A percentile compares a stretch with the other conserved stretches of the same genome.
Evolutionary conservation across 2,888 invertebrate genomes (phyloP).

Genomic region (Tiliacea aurago): DNA sequence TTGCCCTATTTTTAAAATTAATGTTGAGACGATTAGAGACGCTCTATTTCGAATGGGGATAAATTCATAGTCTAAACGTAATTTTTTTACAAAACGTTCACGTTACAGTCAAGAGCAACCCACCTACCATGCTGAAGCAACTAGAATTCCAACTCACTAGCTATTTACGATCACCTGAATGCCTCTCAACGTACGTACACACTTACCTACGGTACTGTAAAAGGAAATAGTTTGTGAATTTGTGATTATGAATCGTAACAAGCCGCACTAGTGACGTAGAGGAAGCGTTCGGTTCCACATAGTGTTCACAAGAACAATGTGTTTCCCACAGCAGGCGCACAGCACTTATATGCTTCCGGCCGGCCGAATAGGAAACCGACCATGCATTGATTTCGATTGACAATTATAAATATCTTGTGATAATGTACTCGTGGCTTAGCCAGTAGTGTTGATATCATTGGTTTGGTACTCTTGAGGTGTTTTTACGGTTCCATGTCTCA

Average conservation of each 20-base stretch:
- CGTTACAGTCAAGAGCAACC: background rate
- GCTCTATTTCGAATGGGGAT: background rate
- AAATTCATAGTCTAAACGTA: background rate
- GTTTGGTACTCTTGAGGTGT: background rate
- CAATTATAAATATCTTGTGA: constrained; percentile 65
- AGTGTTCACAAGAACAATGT: constrained; percentile 74
- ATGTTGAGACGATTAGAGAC: no score
- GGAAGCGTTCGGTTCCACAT: constrained; percentile 75
- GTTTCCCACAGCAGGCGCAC: constrained; percentile 73
- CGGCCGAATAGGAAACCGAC: constrained; percentile 55
- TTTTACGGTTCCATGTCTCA: background rate
- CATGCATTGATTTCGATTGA: constrained; percentile 55
- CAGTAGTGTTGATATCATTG: background rate
- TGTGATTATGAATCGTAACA: constrained; percentile 61
- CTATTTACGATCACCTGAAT: constrained; percentile 46
- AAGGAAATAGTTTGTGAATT: constrained; percentile 60
- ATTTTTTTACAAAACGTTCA: background rate
- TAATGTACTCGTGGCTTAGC: constrained; percentile 35
- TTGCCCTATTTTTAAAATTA: no score
- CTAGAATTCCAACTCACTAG: background rate
- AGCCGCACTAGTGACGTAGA: constrained; percentile 58
- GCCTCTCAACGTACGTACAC: background rate
- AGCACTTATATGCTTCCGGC: constrained; percentile 59
- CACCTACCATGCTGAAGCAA: background rate
- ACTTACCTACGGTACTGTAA: constrained; percentile 19